Conservation (phyloP, 2,888 invertebrate genomes). For the Corythucha ciliata region DNA sequence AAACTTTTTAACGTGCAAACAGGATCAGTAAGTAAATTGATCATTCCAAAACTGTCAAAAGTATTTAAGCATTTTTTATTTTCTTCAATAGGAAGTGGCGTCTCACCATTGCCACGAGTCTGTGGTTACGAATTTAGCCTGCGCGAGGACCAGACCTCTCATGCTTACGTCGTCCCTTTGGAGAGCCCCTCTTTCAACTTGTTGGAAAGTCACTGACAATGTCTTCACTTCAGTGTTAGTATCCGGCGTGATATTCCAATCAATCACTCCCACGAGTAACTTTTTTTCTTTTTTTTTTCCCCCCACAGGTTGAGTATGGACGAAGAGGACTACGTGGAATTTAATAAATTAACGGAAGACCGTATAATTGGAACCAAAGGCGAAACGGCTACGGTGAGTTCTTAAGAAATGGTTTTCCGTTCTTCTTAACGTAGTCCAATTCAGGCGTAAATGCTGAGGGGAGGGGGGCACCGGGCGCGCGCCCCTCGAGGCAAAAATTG, state of each 20-base stretch:
- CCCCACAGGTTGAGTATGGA: slow-evolving; percentile 57
- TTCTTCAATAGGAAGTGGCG: slow-evolving; percentile 54
- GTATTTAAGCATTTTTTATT: not conserved
- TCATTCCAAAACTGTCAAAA: not conserved
- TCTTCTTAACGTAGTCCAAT: too few relatives aligned
- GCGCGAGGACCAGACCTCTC: slow-evolving; percentile 63
- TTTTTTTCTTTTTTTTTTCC: slow-evolving; percentile 15
- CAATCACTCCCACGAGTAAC: too few relatives aligned
- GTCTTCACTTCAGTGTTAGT: slow-evolving; percentile 39
- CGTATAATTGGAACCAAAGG: slow-evolving; percentile 80
- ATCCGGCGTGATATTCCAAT: too few relatives aligned
- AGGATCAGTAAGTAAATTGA: not conserved
- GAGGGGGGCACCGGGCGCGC: too few relatives aligned
- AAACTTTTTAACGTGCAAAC: slow-evolving; percentile 77
- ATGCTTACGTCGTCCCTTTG: slow-evolving; percentile 79
- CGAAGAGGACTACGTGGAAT: slow-evolving; percentile 84
- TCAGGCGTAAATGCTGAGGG: too few relatives aligned
- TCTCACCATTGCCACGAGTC: slow-evolving; percentile 76
- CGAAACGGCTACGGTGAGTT: slow-evolving; percentile 62
- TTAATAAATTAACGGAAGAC: slow-evolving; percentile 76
- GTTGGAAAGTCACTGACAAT: slow-evolving; percentile 62
- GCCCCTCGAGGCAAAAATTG: too few relatives aligned
- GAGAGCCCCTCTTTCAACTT: slow-evolving; percentile 69
- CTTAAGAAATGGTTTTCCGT: not conserved
- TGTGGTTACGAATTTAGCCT: slow-evolving; percentile 71